Percentiles rank a stretch among this genome's conserved stretches.
Conservation (phyloP, 2,113 vertebrate species). For the Sigmodon hispidus region DNA sequence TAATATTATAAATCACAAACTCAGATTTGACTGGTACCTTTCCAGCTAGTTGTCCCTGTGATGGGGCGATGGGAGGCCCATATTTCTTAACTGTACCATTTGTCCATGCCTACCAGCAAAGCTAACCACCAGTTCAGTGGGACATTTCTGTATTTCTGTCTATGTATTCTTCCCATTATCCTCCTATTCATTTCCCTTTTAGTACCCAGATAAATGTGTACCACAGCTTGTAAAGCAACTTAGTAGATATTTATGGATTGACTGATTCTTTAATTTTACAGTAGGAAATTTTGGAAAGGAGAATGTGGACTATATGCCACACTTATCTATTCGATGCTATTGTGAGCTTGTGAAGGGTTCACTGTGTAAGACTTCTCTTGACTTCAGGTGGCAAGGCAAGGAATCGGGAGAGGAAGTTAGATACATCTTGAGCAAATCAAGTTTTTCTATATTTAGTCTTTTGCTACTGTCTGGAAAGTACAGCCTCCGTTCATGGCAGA, state of each 20-base stretch:
- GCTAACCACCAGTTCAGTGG: accelerated
- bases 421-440: slow-evolving; percentile 70
- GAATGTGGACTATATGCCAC: background rate
- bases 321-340: background rate
- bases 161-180: background rate
- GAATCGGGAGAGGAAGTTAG: slow-evolving; percentile 72
- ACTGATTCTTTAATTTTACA: background rate
- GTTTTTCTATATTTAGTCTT: slow-evolving; percentile 71
- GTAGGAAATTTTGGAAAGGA: background rate
- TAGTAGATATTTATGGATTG: background rate
- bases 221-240: background rate
- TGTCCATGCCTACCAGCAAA: background rate
- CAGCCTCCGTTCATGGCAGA: slow-evolving; percentile 57
- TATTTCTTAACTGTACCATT: background rate
- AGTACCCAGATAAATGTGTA: background rate
- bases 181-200: background rate
- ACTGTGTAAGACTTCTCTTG: background rate
- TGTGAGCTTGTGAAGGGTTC: slow-evolving; percentile 13
- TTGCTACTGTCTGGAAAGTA: slow-evolving; percentile 74
- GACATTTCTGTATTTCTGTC: background rate
- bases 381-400: slow-evolving; percentile 2
- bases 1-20: background rate
- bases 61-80: background rate
- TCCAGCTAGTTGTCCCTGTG: background rate
- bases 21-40: background rate